Evolutionary conservation across 2,113 vertebrate genomes (phyloP), one percentile per base, ranked within the genome.

Genomic region (Saguinus imperator): DNA sequence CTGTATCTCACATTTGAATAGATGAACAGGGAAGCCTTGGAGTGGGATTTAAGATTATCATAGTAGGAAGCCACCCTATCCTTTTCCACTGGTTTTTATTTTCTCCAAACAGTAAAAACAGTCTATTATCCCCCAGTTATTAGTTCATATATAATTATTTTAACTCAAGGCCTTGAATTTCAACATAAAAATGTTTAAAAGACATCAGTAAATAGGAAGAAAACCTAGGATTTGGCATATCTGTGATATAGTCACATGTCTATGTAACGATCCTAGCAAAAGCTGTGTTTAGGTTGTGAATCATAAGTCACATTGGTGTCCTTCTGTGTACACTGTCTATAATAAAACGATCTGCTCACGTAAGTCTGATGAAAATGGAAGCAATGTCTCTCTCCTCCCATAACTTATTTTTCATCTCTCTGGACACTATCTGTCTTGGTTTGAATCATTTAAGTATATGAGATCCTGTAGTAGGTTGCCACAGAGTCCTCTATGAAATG

Each of bases 121-220:
- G 6, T 86, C 50, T 57, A 40, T 81, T 80, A 58, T 16, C 6
- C 6, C 17, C 64, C 35, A 50, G 61, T 43, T 90, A 25, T 40
- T 73, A 80, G 13, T 37, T 66, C 25, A 68, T 64, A 4, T 88
- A 55, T 32, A 55, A 73, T 89, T 3, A 73, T 64, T 66, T 45
- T 58, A 77, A 48, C 11, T 9, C 20, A 87, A 83, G 21, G 11
- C 10, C 17, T 77, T 72, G 29, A 87, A 81, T 64, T 72, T 57
- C 88, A 93, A 79, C 40, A 57, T 32, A n/a, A 57, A 82, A 58
- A n/a, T 40, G 55, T 18, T 84, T 66, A 94, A 85, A 23, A 79
- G 29, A 29, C 21, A 45, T 57, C 35, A 61, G 8, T 52, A 68
- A 29, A 14, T 16, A 29, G 18, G 40, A 16, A 29, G 27, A 18